These are phyloP conservation scores for Sesia apiformis DNA, from an alignment of 2,888 invertebrate genomes.

Conservation along the genomic window DNA sequence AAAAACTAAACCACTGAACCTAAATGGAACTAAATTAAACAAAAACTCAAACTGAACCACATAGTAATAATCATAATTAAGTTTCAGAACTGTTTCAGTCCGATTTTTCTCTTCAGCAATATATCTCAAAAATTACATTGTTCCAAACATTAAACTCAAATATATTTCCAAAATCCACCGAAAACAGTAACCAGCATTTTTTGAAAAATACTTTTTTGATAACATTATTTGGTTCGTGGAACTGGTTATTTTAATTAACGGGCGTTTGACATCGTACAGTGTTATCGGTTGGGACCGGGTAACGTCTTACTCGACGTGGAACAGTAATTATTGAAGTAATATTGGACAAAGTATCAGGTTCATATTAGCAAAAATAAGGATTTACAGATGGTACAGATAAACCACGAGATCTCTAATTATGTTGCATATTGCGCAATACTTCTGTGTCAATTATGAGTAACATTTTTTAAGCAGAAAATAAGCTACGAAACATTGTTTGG, in stretches of 20 bases:
- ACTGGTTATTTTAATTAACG: slow-evolving; percentile 18
- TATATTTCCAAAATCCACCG: background rate
- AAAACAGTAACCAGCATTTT: background rate
- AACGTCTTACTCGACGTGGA: background rate
- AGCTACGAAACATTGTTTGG: no score
- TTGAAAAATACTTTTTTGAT: background rate
- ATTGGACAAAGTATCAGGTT: background rate
- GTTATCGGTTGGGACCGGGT: background rate
- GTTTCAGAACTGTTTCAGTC: background rate
- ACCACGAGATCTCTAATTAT: no score
- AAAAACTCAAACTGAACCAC: background rate
- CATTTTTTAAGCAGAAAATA: no score
- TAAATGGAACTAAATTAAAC: background rate
- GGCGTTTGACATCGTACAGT: slow-evolving; percentile 13
- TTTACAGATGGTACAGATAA: no score
- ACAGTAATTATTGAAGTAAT: background rate
- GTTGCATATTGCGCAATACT: no score
- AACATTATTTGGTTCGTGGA: slow-evolving; percentile 9
- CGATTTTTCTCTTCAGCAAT: background rate
- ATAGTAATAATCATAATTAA: no score
- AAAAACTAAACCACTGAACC: background rate
- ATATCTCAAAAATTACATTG: background rate
- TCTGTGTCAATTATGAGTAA: no score
- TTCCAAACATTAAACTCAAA: background rate
- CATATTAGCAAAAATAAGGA: no score